A percentile compares a stretch with the other conserved stretches of the same genome.
Evolutionary conservation across 2,113 vertebrate genomes (phyloP).

Genomic region (Pelecanoides urinatrix): DNA sequence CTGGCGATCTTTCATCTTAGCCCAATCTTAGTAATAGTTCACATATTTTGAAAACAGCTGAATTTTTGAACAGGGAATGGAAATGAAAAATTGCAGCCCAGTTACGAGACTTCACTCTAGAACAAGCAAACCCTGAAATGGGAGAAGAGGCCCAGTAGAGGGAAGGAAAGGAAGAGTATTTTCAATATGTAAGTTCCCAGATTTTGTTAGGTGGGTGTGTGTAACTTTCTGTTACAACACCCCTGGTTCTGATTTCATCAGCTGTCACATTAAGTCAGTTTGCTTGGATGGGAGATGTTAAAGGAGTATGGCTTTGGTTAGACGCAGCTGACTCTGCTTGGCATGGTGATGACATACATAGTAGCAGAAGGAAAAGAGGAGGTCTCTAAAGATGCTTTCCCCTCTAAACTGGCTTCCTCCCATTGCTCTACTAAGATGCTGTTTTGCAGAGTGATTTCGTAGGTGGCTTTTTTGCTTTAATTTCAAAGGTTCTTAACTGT

Average conservation of each 20-base stretch:
- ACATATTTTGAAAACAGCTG: not conserved
- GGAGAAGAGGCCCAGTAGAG: not conserved
- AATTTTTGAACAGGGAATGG: not conserved
- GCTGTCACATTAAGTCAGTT: not conserved
- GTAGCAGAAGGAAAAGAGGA: not conserved
- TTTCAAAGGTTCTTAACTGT: not conserved
- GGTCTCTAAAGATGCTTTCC: not conserved
- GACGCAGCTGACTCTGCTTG: not conserved
- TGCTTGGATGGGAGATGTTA: not conserved
- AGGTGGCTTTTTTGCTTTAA: not conserved
- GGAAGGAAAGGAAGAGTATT: not conserved
- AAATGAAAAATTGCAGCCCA: not conserved
- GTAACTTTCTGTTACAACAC: not conserved
- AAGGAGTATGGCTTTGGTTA: not conserved
- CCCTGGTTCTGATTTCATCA: not conserved
- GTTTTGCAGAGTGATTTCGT: not conserved
- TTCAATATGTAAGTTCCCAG: not conserved
- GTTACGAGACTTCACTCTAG: not conserved
- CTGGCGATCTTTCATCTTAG: not conserved
- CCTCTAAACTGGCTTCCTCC: not conserved
- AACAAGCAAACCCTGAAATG: not conserved
- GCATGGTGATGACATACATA: accelerated
- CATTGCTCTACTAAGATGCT: not conserved
- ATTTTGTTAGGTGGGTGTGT: not conserved
- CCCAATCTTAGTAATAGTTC: not conserved